Conservation (phyloP, 2,888 invertebrate genomes). For the Nemurella pictetii region DNA sequence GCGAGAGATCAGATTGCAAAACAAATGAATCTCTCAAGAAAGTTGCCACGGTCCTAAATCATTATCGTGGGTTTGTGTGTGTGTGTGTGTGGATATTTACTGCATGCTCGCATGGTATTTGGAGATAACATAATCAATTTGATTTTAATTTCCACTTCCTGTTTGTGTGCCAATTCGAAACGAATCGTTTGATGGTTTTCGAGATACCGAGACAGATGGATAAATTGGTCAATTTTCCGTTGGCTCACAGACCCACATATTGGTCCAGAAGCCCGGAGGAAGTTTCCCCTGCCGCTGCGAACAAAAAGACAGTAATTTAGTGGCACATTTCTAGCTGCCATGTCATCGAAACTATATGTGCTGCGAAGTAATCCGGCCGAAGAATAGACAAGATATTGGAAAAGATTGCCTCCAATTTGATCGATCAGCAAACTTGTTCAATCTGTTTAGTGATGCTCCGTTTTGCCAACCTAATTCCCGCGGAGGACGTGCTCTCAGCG, state of each 20-base stretch:
- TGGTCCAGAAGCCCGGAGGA: not conserved
- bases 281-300: not conserved
- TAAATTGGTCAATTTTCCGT: constrained; percentile 25
- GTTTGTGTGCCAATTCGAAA: constrained; percentile 15
- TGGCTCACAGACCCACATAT: constrained; percentile 18
- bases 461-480: not conserved
- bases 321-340: constrained; percentile 25
- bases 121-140: constrained; percentile 11
- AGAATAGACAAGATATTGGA: constrained; percentile 3
- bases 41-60: not conserved
- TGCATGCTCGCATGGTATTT: not conserved
- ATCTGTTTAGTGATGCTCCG: constrained; percentile 14
- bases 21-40: not conserved
- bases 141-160: constrained; percentile 18
- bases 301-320: constrained; percentile 28
- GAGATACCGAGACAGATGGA: constrained; percentile 13
- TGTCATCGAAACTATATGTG: constrained; percentile 29
- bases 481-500: constrained; percentile 18
- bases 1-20: constrained; percentile 1
- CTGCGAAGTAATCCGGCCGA: constrained; percentile 22
- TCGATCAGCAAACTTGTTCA: constrained; percentile 24
- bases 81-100: no score
- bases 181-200: constrained; percentile 1
- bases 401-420: constrained; percentile 10
- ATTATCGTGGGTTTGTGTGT: not conserved